Evolutionary conservation across 2,797 vertebrate genomes (phyloP).

Genomic region (Kryptolebias ocellatus): DNA sequence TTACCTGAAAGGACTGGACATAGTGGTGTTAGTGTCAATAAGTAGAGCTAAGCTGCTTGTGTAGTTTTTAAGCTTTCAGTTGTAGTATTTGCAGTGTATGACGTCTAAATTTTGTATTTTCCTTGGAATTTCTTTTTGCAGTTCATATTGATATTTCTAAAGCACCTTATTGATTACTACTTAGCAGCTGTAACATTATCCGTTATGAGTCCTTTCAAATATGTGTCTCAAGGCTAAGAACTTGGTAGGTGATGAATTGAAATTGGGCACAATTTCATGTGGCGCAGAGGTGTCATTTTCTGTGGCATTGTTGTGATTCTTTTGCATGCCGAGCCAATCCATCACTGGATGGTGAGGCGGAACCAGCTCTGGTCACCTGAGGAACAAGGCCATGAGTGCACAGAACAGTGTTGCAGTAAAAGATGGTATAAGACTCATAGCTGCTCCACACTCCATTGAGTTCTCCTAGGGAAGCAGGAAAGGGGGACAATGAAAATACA

Average conservation of each 20-base stretch:
- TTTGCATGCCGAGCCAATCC: slow-evolving; percentile 70
- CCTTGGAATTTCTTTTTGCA: slow-evolving; percentile 19
- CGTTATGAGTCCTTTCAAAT: slow-evolving; percentile 45
- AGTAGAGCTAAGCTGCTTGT: slow-evolving; percentile 30
- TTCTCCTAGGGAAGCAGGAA: slow-evolving; percentile 85
- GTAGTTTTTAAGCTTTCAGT: slow-evolving; percentile 57
- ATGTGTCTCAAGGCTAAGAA: slow-evolving; percentile 42
- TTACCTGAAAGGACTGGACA: slow-evolving; percentile 61
- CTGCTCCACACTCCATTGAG: slow-evolving; percentile 94
- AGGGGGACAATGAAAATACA: background rate
- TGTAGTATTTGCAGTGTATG: slow-evolving; percentile 44
- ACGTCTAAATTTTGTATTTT: slow-evolving; percentile 25
- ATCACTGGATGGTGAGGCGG: slow-evolving; percentile 77
- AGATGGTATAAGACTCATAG: slow-evolving; percentile 76
- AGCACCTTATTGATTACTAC: slow-evolving; percentile 60
- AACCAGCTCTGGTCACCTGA: slow-evolving; percentile 90
- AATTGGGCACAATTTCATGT: slow-evolving; percentile 56
- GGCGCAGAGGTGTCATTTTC: slow-evolving; percentile 48
- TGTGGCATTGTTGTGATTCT: slow-evolving; percentile 52
- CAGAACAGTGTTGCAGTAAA: slow-evolving; percentile 76
- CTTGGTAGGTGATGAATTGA: slow-evolving; percentile 55
- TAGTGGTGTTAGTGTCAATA: slow-evolving; percentile 38
- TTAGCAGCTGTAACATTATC: slow-evolving; percentile 36
- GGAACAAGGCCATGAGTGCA: slow-evolving; percentile 81
- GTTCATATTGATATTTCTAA: slow-evolving; percentile 49